Evolutionary conservation across 1,140 invertebrate species (phyloP), one percentile per base, ranked within the genome.

Genomic region (Teleopsis dalmanni): DNA sequence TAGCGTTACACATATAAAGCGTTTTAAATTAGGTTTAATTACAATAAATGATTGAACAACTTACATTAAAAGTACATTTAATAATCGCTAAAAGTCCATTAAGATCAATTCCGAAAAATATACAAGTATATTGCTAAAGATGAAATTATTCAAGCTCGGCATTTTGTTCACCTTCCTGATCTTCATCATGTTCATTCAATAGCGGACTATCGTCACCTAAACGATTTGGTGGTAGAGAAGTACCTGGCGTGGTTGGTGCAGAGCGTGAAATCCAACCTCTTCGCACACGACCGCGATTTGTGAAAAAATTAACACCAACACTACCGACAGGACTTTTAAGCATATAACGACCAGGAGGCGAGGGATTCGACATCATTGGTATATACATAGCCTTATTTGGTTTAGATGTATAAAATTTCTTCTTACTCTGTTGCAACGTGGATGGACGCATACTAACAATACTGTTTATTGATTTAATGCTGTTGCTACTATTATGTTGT

Each of bases 241-340:
- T 78, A 57, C 75, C 78, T 0, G 85, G 85, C 0, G 85, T 88
- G 3, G 82, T 84, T 0, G 85, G 85, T 0, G 85, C 85, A 1
- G 84, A 87, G 16, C 83, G 72, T 0, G 85, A 84, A 11, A 83
- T 59, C 81, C 81, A 83, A 29, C 76, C 72, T 58, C 74, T 79
- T 40, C 67, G 60, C 23, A 56, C 56, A 38, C 52, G 59, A 13
- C 50, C 57, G 0, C 58, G 54, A 18, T 56, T 59, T 13, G 62
- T 51, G 37, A 70, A 62, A 48, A 62, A 70, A 31, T 56, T 65
- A 16, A 58, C 57, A 35, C 57, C 59, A 7, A 66, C 63, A 37
- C 61, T 66, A 45, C 56, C 59, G 1, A 67, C 56, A 5, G 68
- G 67, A 54, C 68, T 71, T 37, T 64, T 63, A 3, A 64, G 55